Evolutionary conservation across 2,113 vertebrate species (phyloP).

Genomic region (Eleginops maclovinus): DNA sequence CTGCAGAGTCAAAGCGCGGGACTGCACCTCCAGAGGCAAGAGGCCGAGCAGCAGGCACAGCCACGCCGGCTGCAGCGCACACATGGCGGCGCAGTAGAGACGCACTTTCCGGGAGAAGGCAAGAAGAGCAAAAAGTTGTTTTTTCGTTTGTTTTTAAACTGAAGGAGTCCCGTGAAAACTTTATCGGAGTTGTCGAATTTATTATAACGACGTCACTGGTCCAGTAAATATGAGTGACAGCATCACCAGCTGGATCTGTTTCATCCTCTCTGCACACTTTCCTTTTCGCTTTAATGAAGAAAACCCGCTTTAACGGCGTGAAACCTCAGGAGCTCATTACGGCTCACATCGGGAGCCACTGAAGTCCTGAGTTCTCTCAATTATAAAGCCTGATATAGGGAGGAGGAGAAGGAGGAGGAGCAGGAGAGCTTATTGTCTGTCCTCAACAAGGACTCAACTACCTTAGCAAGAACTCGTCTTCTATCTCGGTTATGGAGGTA

Average conservation of each 20-base stretch:
- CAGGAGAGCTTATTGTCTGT: constrained; percentile 54
- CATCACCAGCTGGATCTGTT: constrained; percentile 17
- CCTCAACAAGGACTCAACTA: constrained; percentile 40
- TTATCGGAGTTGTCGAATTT: background rate
- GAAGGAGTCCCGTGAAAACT: background rate
- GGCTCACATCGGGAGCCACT: constrained; percentile 29
- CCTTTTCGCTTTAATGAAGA: background rate
- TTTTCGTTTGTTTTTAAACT: background rate
- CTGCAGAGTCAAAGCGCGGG: constrained; percentile 41
- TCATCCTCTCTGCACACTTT: constrained; percentile 34
- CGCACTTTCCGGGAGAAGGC: constrained; percentile 19
- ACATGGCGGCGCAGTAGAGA: constrained; percentile 51
- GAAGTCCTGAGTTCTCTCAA: constrained; percentile 31
- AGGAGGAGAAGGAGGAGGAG: constrained; percentile 38
- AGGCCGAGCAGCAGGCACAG: constrained; percentile 71
- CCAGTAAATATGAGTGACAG: background rate
- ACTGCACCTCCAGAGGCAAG: constrained; percentile 66
- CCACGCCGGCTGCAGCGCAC: constrained; percentile 58
- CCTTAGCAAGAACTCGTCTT: constrained; percentile 19
- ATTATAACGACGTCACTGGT: background rate
- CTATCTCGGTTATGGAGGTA: constrained; percentile 6
- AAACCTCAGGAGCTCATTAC: background rate
- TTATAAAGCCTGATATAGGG: constrained; percentile 61
- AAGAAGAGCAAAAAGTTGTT: background rate
- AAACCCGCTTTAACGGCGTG: background rate